These are phyloP conservation scores for Poecile atricapillus DNA, from an alignment of 2,113 vertebrate species.

Conservation along the genomic window DNA sequence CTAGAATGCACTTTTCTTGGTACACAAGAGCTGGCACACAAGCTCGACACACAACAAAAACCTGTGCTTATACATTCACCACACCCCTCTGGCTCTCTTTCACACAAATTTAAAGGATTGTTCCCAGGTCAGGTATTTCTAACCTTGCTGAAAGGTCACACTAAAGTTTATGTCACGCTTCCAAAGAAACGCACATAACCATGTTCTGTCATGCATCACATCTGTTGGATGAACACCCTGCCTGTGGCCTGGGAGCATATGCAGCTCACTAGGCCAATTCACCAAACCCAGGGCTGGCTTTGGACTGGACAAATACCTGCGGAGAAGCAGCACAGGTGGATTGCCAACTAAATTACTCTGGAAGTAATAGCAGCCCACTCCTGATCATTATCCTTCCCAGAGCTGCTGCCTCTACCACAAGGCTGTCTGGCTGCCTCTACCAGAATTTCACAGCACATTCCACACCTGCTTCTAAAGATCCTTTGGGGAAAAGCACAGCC, in stretches of 20 bases:
- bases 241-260: fast-evolving
- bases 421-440: background rate
- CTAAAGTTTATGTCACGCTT: background rate
- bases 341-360: background rate
- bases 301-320: fast-evolving
- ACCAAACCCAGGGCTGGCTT: background rate
- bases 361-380: background rate
- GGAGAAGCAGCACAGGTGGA: background rate
- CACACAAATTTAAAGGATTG: background rate
- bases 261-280: background rate
- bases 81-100: background rate
- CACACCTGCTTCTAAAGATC: background rate
- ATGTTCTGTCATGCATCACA: background rate
- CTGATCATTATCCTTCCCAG: background rate
- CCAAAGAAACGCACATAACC: background rate
- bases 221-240: background rate
- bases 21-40: fast-evolving
- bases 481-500: constrained; percentile 15
- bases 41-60: background rate
- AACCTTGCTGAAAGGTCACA: background rate
- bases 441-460: constrained; percentile 39
- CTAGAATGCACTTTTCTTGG: background rate
- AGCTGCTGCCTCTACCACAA: background rate
- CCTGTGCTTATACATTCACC: background rate
- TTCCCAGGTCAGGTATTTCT: background rate